These are phyloP conservation scores for Ectemnius cavifrons DNA, from an alignment of 2,888 invertebrate genomes.

Conservation along the genomic window DNA sequence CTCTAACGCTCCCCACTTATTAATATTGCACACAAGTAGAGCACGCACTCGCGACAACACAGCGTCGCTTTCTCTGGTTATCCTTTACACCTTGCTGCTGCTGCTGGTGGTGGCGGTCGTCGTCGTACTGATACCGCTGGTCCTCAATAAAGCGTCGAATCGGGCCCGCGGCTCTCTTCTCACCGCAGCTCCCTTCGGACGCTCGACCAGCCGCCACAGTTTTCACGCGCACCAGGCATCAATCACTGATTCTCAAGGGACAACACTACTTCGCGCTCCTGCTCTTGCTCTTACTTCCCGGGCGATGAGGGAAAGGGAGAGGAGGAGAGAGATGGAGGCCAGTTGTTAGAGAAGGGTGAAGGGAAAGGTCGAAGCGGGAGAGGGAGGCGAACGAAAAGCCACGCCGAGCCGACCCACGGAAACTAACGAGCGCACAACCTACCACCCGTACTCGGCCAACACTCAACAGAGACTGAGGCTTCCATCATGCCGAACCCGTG, in stretches of 20 bases:
- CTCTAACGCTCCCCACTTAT: background rate
- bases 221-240: conserved; percentile 55
- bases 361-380: conserved; percentile 14
- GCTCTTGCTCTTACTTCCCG: background rate
- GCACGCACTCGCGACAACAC: conserved; percentile 16
- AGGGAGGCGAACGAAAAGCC: conserved; percentile 36
- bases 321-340: conserved; percentile 6
- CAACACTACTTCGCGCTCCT: background rate
- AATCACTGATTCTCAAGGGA: conserved; percentile 27
- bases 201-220: conserved; percentile 32
- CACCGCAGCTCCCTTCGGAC: conserved; percentile 49
- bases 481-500: too few species aligned
- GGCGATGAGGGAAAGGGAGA: background rate
- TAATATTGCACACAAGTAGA: conserved; percentile 52
- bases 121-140: too few species aligned
- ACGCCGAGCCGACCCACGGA: conserved; percentile 46
- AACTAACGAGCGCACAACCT: conserved; percentile 30
- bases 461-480: conserved; percentile 74
- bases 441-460: conserved; percentile 70
- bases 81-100: conserved; percentile 7
- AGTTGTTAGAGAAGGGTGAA: conserved; percentile 11
- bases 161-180: conserved; percentile 9
- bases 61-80: conserved; percentile 36
- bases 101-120: too few species aligned
- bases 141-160: too few species aligned